Base-by-base conservation (phyloP, 2,888 invertebrate genomes). In the Leptinotarsa juncta region DNA sequence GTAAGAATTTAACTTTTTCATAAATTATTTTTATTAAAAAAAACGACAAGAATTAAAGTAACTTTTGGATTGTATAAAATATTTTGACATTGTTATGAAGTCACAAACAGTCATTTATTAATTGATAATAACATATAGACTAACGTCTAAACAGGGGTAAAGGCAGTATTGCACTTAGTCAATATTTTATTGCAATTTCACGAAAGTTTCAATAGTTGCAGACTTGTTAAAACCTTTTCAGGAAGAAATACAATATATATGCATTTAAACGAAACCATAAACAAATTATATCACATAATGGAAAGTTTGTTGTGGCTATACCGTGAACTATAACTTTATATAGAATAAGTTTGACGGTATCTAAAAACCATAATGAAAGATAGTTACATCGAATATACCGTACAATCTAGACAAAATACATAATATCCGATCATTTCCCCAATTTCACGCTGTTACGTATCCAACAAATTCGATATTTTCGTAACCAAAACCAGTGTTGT, bases 401-500 rank as follows among this genome's bases (percentile, higher is more conserved):
- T 14, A 15, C 14, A 20, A 10, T 57, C 57, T 12, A 57, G 20
- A 14, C 20, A 20, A 57, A 20, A 57, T 20, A 4, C 51, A 51
- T 51, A n/a, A 51, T 14, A 57, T 20, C 23, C 2, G 3, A 20
- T 18, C 3, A 15, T 18, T 57, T 57, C 14, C 57, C 57, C 23
- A 23, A 57, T 57, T 20, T 57, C 57, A 57, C 57, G 57, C 20
- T 57, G 57, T 57, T 57, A 57, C 23, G 14, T 26, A 23, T 57
- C 14, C 23, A 15, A 4, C 15, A 14, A 3, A 20, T 16, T 23
- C 14, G 57, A 57, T 57, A 23, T 20, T 23, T 57, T 23, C 20
- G 14, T 23, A 57, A 15, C 57, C 20, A 12, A 20, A 18, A 53
- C 42, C 10, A 53, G 12, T 18, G 53, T 18, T 53, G 10, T 10